These are phyloP conservation scores for Portunus trituberculatus DNA, from an alignment of 1,140 invertebrate species.

Conservation along the genomic window DNA sequence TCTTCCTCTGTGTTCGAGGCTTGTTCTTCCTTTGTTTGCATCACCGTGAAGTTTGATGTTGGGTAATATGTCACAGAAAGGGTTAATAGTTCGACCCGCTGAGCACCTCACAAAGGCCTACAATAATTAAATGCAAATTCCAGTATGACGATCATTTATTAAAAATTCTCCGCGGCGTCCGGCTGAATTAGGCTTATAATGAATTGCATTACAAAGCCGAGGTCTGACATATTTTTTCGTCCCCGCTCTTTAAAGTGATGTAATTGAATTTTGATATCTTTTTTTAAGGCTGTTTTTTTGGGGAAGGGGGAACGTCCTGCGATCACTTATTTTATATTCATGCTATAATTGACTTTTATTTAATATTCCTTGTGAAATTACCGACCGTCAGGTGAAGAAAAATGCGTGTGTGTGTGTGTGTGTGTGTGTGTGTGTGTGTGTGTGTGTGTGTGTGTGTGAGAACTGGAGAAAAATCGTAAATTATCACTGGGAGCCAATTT, in stretches of 20 bases:
- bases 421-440: constrained; percentile 20
- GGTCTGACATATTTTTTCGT: neutral
- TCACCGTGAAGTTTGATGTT: neutral
- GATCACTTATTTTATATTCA: neutral
- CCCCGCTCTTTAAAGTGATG: neutral
- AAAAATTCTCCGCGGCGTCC: neutral
- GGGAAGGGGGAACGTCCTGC: neutral
- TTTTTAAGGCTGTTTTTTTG: neutral
- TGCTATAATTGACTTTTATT: neutral
- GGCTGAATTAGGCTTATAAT: neutral
- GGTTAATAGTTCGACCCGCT: constrained; percentile 9
- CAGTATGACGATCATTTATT: neutral
- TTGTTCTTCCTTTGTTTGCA: neutral
- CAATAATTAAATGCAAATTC: constrained; percentile 24
- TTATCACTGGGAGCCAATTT: neutral
- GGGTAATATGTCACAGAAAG: neutral
- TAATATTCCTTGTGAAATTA: neutral
- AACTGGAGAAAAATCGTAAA: neutral
- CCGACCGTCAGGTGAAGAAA: neutral
- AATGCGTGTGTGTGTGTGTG: neutral
- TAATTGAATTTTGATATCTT: neutral
- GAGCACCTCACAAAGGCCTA: neutral
- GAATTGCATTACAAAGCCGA: constrained; percentile 10
- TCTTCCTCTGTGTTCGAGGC: too few relatives aligned
- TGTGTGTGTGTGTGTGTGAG: constrained; percentile 18